Percentiles rank a stretch among this genome's conserved stretches.
phyloP scores from a whole-genome alignment of 2,797 vertebrate species.

The Silurus aristotelis region DNA sequence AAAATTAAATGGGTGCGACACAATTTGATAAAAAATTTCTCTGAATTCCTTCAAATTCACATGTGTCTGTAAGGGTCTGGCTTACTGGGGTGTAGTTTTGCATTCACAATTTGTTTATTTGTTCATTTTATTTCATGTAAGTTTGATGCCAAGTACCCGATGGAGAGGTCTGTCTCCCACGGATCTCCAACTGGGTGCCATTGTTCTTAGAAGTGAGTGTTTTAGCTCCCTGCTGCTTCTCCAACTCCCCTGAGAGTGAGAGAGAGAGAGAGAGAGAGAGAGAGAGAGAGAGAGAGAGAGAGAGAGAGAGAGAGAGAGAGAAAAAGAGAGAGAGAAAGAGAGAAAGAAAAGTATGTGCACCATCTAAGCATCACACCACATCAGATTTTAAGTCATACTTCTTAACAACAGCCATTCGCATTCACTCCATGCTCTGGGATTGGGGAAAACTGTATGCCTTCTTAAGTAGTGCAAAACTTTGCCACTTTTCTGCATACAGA shows the following conservation, averaged over 20 bases:
- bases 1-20: neutral
- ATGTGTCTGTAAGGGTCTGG: neutral
- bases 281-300: neutral
- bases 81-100: neutral
- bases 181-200: constrained; percentile 86
- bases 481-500: neutral
- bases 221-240: constrained; percentile 93
- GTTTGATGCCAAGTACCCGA: constrained; percentile 41
- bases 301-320: neutral
- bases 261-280: neutral
- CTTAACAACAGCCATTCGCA: neutral
- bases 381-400: neutral
- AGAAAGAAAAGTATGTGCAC: neutral
- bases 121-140: neutral
- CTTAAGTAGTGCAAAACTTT: neutral
- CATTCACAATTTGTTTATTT: neutral
- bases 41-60: neutral
- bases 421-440: neutral
- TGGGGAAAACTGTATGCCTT: neutral
- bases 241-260: constrained; percentile 86
- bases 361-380: neutral
- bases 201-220: constrained; percentile 82
- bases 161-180: constrained; percentile 79
- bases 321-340: constrained; percentile 1
- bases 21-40: neutral